Conservation (phyloP, 2,888 invertebrate genomes). For the Lypha dubia region DNA sequence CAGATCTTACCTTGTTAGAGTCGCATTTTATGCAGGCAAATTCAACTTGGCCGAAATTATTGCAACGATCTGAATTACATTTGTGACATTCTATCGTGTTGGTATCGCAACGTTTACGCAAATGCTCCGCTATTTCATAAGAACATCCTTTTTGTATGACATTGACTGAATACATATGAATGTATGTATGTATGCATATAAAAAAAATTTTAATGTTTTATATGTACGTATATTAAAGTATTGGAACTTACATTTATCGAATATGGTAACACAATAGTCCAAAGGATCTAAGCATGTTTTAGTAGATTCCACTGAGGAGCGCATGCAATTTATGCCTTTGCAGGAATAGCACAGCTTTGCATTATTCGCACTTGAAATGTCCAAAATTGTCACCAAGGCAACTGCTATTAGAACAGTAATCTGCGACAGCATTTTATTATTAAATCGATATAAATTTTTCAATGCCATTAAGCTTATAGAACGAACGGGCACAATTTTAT, state of each 20-base stretch:
- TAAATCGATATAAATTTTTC: neutral
- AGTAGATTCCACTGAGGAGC: constrained; percentile 74
- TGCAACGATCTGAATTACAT: constrained; percentile 80
- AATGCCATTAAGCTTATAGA: neutral
- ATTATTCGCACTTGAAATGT: constrained; percentile 72
- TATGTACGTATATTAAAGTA: neutral
- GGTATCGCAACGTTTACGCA: constrained; percentile 77
- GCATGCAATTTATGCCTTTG: constrained; percentile 79
- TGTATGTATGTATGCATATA: no score
- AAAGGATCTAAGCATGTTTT: constrained; percentile 77
- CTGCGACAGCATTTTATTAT: constrained; percentile 36
- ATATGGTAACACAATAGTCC: constrained; percentile 81
- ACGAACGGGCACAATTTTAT: constrained; percentile 56
- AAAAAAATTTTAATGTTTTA: neutral
- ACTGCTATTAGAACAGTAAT: constrained; percentile 8
- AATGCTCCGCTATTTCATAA: constrained; percentile 76
- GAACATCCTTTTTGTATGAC: constrained; percentile 80
- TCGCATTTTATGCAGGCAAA: constrained; percentile 79
- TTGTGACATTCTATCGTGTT: constrained; percentile 77
- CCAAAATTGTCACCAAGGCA: constrained; percentile 8
- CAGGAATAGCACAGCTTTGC: constrained; percentile 78
- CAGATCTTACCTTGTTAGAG: constrained; percentile 75
- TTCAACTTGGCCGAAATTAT: constrained; percentile 78
- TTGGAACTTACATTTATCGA: constrained; percentile 77
- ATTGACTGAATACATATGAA: constrained; percentile 61